Percentiles rank a stretch among this genome's conserved stretches.
phyloP scores from a whole-genome alignment of 2,113 vertebrate genomes.

The Acrocephalus kingi region DNA sequence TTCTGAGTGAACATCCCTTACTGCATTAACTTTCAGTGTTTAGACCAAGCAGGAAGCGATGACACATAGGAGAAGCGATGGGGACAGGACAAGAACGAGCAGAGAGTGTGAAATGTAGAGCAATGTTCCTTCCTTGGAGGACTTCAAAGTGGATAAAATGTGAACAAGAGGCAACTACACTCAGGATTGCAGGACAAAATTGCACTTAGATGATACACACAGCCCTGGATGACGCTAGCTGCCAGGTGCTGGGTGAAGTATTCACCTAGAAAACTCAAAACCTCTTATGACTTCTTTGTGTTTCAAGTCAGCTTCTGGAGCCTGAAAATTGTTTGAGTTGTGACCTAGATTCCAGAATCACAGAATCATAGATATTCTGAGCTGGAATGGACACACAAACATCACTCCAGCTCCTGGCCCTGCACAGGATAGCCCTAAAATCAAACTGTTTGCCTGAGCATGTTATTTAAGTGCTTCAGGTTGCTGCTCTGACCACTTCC shows the following conservation, averaged over 20 bases:
- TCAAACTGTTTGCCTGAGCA: neutral
- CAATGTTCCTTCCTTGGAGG: neutral
- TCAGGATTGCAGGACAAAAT: neutral
- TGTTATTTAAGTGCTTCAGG: neutral
- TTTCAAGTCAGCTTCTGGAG: neutral
- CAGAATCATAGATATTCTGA: neutral
- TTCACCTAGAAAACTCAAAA: neutral
- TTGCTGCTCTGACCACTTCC: neutral
- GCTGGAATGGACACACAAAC: neutral
- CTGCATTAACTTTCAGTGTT: neutral
- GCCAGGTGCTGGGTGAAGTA: too few relatives aligned
- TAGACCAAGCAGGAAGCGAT: rapidly evolving
- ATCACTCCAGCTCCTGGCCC: neutral
- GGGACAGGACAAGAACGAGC: rapidly evolving
- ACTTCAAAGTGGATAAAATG: neutral
- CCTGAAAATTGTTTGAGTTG: neutral
- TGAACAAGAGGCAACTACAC: neutral
- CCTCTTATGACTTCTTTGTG: neutral
- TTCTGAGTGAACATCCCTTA: neutral
- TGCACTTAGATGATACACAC: neutral
- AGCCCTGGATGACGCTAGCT: neutral
- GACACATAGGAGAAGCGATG: neutral
- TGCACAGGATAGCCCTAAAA: neutral
- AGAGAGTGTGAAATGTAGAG: neutral
- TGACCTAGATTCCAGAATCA: neutral